phyloP scores from a whole-genome alignment of 2,797 vertebrate species.

The Vireo griseus region DNA sequence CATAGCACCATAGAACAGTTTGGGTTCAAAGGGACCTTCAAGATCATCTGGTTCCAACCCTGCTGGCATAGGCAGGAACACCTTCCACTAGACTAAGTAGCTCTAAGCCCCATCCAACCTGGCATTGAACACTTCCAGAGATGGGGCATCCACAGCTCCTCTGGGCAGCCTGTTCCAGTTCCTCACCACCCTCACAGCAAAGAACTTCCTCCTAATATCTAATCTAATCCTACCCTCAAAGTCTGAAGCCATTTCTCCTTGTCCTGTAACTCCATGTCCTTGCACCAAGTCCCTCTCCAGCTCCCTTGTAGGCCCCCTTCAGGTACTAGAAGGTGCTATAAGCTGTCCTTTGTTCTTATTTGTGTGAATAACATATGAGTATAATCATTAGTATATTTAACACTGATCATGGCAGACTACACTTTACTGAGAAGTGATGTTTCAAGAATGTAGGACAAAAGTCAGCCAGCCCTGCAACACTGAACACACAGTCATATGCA shows the following conservation, averaged over 20 bases:
- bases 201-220: neutral
- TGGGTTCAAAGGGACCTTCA: neutral
- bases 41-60: neutral
- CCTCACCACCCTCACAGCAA: neutral
- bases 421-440: neutral
- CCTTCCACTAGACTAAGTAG: neutral
- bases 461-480: neutral
- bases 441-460: neutral
- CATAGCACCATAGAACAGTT: neutral
- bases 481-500: neutral
- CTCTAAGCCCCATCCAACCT: neutral
- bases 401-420: neutral
- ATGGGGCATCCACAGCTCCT: neutral
- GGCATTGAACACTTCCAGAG: neutral
- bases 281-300: neutral
- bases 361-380: neutral
- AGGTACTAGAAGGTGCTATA: neutral
- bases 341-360: neutral
- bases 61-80: fast-evolving
- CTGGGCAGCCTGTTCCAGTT: neutral
- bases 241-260: neutral
- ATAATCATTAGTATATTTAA: neutral
- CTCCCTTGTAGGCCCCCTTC: neutral
- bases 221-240: neutral
- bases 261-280: neutral